phyloP scores from a whole-genome alignment of 1,140 invertebrate genomes.

The Solen grandis region DNA sequence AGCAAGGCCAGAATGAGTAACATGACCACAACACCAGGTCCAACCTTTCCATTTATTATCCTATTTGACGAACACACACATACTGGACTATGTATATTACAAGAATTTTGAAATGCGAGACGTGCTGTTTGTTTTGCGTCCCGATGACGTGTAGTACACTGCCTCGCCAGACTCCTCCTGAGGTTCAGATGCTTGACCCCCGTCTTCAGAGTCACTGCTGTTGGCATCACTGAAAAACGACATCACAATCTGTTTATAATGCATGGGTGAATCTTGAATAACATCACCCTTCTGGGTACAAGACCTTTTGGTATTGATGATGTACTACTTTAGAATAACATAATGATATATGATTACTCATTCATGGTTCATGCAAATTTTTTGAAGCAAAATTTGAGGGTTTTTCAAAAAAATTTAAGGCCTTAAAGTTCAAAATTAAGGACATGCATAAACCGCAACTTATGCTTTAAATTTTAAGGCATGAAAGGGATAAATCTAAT shows the following conservation, averaged over 20 bases:
- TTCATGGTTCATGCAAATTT: too few relatives aligned
- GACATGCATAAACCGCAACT: too few relatives aligned
- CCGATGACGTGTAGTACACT: slow-evolving; percentile 8
- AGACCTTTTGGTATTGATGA: neutral
- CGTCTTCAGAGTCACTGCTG: neutral
- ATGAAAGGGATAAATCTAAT: too few relatives aligned
- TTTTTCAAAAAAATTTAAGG: neutral
- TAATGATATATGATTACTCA: neutral
- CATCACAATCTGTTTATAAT: neutral
- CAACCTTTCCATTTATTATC: too few relatives aligned
- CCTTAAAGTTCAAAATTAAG: neutral
- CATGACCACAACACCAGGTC: too few relatives aligned
- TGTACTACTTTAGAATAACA: neutral
- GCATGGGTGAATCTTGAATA: neutral
- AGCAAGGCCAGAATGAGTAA: too few relatives aligned
- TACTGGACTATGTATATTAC: too few relatives aligned
- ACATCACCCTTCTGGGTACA: neutral
- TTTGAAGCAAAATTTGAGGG: neutral
- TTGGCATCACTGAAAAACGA: slow-evolving; percentile 18
- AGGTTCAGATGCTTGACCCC: neutral
- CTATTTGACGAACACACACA: too few relatives aligned
- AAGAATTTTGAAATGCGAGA: too few relatives aligned
- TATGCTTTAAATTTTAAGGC: too few relatives aligned
- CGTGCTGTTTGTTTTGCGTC: slow-evolving; percentile 23
- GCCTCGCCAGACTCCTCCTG: neutral